These are phyloP conservation scores for Diglossa brunneiventris DNA, from an alignment of 2,113 vertebrate genomes.

Conservation along the genomic window DNA sequence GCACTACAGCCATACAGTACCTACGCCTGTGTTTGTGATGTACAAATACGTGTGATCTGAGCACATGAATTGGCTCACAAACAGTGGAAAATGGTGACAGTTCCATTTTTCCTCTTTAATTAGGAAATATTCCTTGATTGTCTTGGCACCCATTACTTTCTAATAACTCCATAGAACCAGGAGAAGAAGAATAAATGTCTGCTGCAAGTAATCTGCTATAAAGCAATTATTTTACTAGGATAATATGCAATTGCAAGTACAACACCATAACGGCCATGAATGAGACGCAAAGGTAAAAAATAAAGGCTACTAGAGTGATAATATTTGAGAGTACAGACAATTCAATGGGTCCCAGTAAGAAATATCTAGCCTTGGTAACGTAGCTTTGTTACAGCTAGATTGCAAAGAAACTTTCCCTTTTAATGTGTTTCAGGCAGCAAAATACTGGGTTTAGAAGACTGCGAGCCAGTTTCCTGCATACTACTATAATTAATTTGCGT, in stretches of 20 bases:
- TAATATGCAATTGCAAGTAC: not conserved
- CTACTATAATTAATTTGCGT: not conserved
- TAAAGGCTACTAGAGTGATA: not conserved
- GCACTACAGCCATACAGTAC: fast-evolving
- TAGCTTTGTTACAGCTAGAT: not conserved
- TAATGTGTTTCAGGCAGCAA: not conserved
- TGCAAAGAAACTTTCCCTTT: conserved; percentile 30
- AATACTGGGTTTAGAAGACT: not conserved
- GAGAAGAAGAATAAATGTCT: conserved; percentile 52
- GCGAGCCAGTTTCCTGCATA: not conserved
- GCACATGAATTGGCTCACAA: not conserved
- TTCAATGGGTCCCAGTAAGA: not conserved
- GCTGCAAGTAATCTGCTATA: conserved; percentile 43
- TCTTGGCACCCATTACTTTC: conserved; percentile 16
- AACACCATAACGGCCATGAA: not conserved
- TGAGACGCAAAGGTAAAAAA: not conserved
- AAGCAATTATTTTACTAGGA: conserved; percentile 56
- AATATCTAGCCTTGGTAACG: not conserved
- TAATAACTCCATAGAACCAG: conserved; percentile 48
- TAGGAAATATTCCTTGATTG: not conserved
- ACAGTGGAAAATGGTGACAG: not conserved
- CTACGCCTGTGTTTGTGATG: not conserved
- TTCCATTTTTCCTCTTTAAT: not conserved
- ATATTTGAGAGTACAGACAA: not conserved
- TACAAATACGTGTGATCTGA: not conserved